phyloP scores from a whole-genome alignment of 2,113 vertebrate species.

The Conger conger region DNA sequence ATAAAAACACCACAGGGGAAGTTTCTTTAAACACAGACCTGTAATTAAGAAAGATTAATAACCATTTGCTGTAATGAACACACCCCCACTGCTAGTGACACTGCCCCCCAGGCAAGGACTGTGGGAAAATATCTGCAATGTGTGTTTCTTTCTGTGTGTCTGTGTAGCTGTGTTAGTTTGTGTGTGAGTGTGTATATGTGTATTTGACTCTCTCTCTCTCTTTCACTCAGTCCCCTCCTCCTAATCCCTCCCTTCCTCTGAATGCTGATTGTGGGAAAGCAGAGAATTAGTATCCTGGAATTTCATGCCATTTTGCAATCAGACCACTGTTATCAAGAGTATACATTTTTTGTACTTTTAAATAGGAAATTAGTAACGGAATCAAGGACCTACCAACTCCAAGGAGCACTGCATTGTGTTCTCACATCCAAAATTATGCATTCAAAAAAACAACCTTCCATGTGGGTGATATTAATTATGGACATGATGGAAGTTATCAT shows the following conservation, averaged over 20 bases:
- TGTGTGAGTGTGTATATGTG: not conserved
- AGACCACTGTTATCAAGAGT: not conserved
- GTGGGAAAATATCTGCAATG: slow-evolving; percentile 50
- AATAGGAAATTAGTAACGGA: not conserved
- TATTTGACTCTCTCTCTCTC: not conserved
- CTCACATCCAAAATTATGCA: not conserved
- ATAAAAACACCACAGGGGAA: slow-evolving; percentile 57
- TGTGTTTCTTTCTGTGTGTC: slow-evolving; percentile 59
- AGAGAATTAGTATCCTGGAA: slow-evolving; percentile 49
- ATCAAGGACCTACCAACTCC: not conserved
- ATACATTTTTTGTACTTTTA: not conserved
- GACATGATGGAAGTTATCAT: not conserved
- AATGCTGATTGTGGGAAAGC: slow-evolving; percentile 61
- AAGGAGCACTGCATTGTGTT: not conserved
- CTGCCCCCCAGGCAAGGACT: slow-evolving; percentile 51
- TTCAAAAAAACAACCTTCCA: not conserved
- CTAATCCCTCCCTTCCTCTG: not conserved
- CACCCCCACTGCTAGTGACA: slow-evolving; percentile 26
- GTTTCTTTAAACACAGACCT: slow-evolving; percentile 51
- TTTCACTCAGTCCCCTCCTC: too few relatives aligned
- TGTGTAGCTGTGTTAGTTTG: not conserved
- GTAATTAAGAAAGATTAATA: slow-evolving; percentile 72
- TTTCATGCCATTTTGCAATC: slow-evolving; percentile 18
- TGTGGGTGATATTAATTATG: not conserved
- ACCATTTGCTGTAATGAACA: slow-evolving; percentile 49